A percentile compares a stretch with the other conserved stretches of the same genome.
Evolutionary conservation across 2,797 vertebrate species (phyloP).

Genomic region (Enteromius argenteus): DNA sequence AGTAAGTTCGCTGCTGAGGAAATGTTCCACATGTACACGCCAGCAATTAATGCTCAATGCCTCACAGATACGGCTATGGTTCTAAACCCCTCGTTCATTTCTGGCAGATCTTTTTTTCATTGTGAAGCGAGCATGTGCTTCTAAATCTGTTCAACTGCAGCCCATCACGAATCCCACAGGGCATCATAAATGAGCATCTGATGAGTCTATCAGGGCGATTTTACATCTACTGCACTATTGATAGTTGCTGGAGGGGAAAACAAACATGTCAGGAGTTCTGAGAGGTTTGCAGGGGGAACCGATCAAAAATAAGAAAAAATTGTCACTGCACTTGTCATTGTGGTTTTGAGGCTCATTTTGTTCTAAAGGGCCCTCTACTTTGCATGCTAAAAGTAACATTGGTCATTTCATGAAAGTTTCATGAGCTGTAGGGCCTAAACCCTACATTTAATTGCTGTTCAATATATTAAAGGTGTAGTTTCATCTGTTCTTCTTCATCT

Average conservation of each 20-base stretch:
- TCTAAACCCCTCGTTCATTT: constrained; percentile 1
- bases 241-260: constrained; percentile 6
- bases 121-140: constrained; percentile 5
- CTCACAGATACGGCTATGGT: not conserved
- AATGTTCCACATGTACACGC: constrained; percentile 1
- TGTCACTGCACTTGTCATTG: constrained; percentile 6
- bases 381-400: not conserved
- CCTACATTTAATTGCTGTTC: not conserved
- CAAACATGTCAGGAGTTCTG: constrained; percentile 14
- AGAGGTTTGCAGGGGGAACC: not conserved
- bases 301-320: not conserved
- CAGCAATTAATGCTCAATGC: constrained; percentile 22
- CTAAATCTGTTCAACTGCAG: constrained; percentile 20
- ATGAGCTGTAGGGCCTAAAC: not conserved
- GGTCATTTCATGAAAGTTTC: not conserved
- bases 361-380: not conserved
- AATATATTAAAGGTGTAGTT: not conserved
- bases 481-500: not conserved
- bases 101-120: constrained; percentile 21
- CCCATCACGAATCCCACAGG: constrained; percentile 1
- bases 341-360: not conserved
- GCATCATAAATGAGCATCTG: constrained; percentile 1
- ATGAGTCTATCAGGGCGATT: constrained; percentile 9
- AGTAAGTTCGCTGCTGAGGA: not conserved
- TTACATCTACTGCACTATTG: constrained; percentile 21